Evolutionary conservation across 1,140 invertebrate species (phyloP), one percentile per base, ranked within the genome.

Genomic region (Dolichoris vasculosae): DNA sequence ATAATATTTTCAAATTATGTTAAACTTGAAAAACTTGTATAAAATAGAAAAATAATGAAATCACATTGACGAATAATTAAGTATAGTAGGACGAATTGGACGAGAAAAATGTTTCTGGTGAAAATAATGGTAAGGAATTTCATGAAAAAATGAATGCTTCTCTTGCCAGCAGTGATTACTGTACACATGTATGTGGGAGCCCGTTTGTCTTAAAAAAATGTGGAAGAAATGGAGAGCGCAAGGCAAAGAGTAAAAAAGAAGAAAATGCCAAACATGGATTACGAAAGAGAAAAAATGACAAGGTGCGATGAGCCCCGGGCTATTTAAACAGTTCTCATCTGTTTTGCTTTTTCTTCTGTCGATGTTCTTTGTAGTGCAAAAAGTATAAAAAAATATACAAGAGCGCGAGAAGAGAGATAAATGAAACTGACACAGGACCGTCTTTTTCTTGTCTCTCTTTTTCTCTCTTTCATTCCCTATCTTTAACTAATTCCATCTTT

Each of bases 321-420:
- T 85, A 55, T 85, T 85, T 85, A 82, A 82, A 77, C 69, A 82
- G 83, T 80, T 83, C 73, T 80, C 67, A 35, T 79, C 38, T 51
- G 30, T 63, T 71, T 69, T 51, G 40, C 59, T 69, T 79, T 71
- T 30, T 46, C 26, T 4, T 32, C 40, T 77, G 73, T 35, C 76
- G 63, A 84, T 69, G 63, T 78, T 55, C 32, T 84, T 38, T 63
- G 75, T 15, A 76, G 23, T 7, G 38, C 13, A 46, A 35, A 26
- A 63, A 51, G 55, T 30, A 38, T 13, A 2, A 67, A 67, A 40
- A 80, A 63, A 46, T 20, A 64, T 30, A 51, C 46, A 67, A 77
- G 43, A 35, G 51, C 48, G 26, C 11, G n/a, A 23, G 76, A 55
- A 83, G 75, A 38, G 64, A 59, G 67, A 35, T 17, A 46, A 59